These are phyloP conservation scores for Epiblema foenella DNA, from an alignment of 2,888 invertebrate species.

Conservation along the genomic window DNA sequence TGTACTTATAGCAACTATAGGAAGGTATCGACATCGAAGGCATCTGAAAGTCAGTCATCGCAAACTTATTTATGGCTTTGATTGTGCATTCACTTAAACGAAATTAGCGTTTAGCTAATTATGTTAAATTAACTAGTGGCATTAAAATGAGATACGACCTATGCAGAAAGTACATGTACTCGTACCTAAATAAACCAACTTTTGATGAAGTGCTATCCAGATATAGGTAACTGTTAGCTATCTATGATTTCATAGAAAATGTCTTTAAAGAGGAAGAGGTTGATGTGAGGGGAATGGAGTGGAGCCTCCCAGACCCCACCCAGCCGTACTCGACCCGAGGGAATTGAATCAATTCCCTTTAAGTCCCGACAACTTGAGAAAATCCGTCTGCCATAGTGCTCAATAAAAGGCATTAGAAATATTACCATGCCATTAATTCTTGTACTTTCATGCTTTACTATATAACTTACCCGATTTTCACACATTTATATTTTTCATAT, in stretches of 20 bases:
- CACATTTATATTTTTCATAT: no score
- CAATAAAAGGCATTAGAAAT: conserved; percentile 52
- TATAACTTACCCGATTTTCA: no score
- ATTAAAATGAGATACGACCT: no score
- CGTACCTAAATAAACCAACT: no score
- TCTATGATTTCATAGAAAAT: conserved; percentile 16
- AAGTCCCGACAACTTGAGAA: conserved; percentile 63
- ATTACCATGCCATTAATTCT: conserved; percentile 9
- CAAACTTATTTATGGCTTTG: no score
- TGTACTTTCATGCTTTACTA: not conserved
- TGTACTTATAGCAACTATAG: no score
- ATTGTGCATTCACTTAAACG: no score
- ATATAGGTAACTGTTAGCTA: not conserved
- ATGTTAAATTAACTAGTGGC: no score
- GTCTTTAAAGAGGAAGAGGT: conserved; percentile 11
- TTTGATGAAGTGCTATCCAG: conserved; percentile 2
- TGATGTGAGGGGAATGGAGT: conserved; percentile 32
- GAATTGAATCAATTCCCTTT: conserved; percentile 81
- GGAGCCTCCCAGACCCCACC: conserved; percentile 54
- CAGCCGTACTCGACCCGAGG: conserved; percentile 51
- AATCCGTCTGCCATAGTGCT: conserved; percentile 64
- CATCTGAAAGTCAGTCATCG: no score
- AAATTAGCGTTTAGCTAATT: not conserved
- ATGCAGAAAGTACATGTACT: no score
- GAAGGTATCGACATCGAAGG: no score